Base-by-base conservation (phyloP, 1,140 invertebrate species). In the Streblospio benedicti region DNA sequence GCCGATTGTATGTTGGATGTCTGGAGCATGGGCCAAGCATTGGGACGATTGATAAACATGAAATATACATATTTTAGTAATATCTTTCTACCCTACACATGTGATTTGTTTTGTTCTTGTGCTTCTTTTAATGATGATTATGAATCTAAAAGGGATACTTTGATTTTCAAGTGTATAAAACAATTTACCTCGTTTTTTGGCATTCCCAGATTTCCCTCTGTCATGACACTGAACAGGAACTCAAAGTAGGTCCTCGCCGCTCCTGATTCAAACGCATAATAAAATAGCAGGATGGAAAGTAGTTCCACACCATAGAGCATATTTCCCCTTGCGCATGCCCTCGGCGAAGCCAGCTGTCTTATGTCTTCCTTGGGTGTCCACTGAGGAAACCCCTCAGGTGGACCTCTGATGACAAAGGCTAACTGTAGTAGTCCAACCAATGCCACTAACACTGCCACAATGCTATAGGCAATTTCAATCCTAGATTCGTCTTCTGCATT, bases 161-260 rank as follows among this genome's bases (percentile, higher is more conserved):
- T n/a, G n/a, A n/a, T n/a, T n/a, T n/a, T n/a, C n/a, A n/a, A n/a
- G n/a, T n/a, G n/a, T n/a, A n/a, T n/a, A n/a, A n/a, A n/a, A n/a
- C n/a, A n/a, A n/a, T n/a, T n/a, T n/a, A n/a, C n/a, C n/a, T 67
- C 62, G n/a, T 61, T 59, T 2, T 61, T 62, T 9, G 54, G 52
- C 44, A 71, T 63, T 1, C 60, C 49, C 16, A 62, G 23, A n/a
- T 64, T 53, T n/a, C 18, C n/a, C 35, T 67, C 66, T 12, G 65
- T 66, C 3, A 68, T 62, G 41, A 62, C 68, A 30, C 60, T 60
- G 14, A 62, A 59, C 20, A 71, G 60, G 32, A 69, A 71, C 38
- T 69, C 68, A 9, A 61, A 62, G 4, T 59, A 60, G 2, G 66
- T 57, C 1, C 69, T 43, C 30, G 69, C 69, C 1, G 65, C 68